Conservation (phyloP, 2,113 vertebrate species). For the Takifugu bimaculatus region DNA sequence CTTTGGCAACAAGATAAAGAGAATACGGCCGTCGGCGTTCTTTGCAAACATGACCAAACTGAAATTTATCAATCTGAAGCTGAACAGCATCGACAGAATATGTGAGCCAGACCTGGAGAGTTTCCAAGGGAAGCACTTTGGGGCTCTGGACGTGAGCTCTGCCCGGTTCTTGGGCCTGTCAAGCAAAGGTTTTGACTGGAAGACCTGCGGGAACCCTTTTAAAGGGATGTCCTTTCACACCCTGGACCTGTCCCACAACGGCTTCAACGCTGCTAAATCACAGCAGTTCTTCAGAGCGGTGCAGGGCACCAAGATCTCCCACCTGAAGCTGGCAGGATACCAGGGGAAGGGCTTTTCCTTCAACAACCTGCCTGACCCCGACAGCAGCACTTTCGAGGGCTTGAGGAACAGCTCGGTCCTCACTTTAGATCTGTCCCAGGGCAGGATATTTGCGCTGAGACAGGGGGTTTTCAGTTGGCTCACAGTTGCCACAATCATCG, state of each 20-base stretch:
- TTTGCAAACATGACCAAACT: constrained; percentile 79
- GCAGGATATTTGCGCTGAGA: constrained; percentile 75
- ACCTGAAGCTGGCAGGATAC: constrained; percentile 64
- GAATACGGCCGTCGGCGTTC: constrained; percentile 76
- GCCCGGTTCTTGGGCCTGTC: constrained; percentile 36
- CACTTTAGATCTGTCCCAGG: constrained; percentile 71
- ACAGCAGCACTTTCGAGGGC: constrained; percentile 76
- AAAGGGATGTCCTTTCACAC: constrained; percentile 69
- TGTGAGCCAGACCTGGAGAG: constrained; percentile 79
- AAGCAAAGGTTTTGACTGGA: constrained; percentile 65
- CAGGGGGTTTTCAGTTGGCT: constrained; percentile 70
- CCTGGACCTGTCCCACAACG: constrained; percentile 73
- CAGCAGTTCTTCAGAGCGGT: constrained; percentile 71
- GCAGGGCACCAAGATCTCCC: constrained; percentile 72
- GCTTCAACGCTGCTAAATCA: constrained; percentile 43
- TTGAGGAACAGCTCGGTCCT: constrained; percentile 69
- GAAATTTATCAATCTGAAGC: constrained; percentile 68
- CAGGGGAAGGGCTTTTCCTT: constrained; percentile 80
- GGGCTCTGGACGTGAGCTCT: constrained; percentile 62
- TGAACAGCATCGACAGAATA: constrained; percentile 71
- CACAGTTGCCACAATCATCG: constrained; percentile 56
- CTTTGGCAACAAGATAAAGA: constrained; percentile 69
- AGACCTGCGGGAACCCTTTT: constrained; percentile 82
- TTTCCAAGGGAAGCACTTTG: constrained; percentile 79
- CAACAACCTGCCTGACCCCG: constrained; percentile 75